Percentiles rank a stretch among this genome's conserved stretches.
Conservation (phyloP, 2,888 invertebrate genomes). For the Drosophila suboccidentalis region DNA sequence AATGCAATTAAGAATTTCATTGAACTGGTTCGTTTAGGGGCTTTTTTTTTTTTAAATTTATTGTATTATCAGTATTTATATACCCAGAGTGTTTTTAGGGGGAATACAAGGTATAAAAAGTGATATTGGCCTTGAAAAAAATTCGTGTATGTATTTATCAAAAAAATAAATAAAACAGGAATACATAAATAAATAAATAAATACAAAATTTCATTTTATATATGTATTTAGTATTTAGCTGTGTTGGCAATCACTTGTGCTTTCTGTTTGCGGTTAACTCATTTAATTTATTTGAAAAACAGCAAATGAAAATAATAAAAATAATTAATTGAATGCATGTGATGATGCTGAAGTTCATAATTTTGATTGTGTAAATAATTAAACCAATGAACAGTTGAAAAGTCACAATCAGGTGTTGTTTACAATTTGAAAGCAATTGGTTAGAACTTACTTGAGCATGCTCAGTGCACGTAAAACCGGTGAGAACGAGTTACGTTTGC, state of each 20-base stretch:
- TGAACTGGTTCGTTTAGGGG: constrained; percentile 1
- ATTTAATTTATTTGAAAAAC: constrained; percentile 58
- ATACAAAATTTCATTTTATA: constrained; percentile 38
- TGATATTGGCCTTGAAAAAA: constrained; percentile 80
- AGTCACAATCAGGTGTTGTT: constrained; percentile 53
- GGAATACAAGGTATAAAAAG: constrained; percentile 46
- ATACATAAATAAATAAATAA: constrained; percentile 31
- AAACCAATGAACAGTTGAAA: constrained; percentile 34
- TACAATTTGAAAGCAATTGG: constrained; percentile 25
- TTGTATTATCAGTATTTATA: constrained; percentile 7
- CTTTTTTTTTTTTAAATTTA: not conserved
- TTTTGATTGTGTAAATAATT: constrained; percentile 9
- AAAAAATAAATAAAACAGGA: constrained; percentile 18
- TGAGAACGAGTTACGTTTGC: constrained; percentile 56
- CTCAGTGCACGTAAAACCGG: constrained; percentile 57
- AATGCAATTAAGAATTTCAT: not conserved
- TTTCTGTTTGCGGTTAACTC: constrained; percentile 55
- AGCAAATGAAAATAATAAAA: constrained; percentile 35
- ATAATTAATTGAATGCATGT: constrained; percentile 53
- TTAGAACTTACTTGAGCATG: constrained; percentile 72
- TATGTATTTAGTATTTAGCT: constrained; percentile 29
- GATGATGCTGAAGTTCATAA: constrained; percentile 38
- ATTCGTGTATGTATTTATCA: constrained; percentile 47
- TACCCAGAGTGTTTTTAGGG: constrained; percentile 4
- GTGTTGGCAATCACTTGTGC: constrained; percentile 61